A percentile compares a stretch with the other conserved stretches of the same genome.
Conservation (phyloP, 2,113 vertebrate genomes). For the Montifringilla adamsi region DNA sequence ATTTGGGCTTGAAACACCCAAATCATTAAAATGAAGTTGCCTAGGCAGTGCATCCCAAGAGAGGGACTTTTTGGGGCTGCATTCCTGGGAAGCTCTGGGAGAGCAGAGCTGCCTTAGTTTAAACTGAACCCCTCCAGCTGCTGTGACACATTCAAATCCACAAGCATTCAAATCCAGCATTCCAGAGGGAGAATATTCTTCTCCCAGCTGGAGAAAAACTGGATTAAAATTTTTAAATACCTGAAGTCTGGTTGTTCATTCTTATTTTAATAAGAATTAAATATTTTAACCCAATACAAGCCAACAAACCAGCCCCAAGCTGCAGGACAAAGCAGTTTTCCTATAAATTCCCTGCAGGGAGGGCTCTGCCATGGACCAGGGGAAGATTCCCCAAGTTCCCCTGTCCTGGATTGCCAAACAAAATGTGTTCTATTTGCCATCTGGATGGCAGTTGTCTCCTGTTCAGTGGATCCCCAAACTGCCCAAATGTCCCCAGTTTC, state of each 20-base stretch:
- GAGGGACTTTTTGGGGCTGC: background rate
- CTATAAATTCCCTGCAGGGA: rapidly evolving
- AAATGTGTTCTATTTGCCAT: too few species aligned
- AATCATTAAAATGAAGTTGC: background rate
- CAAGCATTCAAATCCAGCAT: rapidly evolving
- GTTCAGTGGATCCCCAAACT: too few species aligned
- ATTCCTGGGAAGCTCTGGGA: background rate
- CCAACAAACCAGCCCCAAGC: background rate
- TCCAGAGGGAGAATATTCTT: background rate
- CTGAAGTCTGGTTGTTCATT: background rate
- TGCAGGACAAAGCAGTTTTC: background rate
- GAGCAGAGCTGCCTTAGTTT: background rate
- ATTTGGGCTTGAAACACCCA: background rate
- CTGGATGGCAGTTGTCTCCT: too few species aligned
- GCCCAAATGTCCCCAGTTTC: background rate
- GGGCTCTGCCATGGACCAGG: background rate
- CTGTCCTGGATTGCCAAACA: too few species aligned
- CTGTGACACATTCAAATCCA: background rate
- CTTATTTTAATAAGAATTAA: background rate
- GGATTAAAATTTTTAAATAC: rapidly evolving
- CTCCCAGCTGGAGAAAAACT: background rate
- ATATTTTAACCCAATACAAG: background rate
- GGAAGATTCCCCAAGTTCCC: too few species aligned
- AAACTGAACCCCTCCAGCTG: background rate
- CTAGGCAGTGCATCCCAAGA: background rate